Percentiles rank a stretch among this genome's conserved stretches.
Evolutionary conservation across 2,888 invertebrate species (phyloP).

Genomic region (Rotaria sp.): DNA sequence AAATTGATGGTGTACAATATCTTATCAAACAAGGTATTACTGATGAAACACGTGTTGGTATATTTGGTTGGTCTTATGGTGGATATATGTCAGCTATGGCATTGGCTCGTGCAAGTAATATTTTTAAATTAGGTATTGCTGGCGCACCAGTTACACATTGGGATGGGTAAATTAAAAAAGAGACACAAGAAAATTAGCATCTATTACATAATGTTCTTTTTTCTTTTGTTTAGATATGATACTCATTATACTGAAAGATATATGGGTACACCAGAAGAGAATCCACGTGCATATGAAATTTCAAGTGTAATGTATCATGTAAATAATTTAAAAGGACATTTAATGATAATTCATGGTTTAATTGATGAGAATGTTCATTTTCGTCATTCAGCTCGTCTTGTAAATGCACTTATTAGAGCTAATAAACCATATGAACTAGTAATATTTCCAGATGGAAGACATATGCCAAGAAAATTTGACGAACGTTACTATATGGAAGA

Average conservation of each 20-base stretch:
- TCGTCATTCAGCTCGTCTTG: slow-evolving; percentile 81
- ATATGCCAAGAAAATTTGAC: neutral
- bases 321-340: slow-evolving; percentile 55
- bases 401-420: slow-evolving; percentile 78
- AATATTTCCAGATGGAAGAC: slow-evolving; percentile 52
- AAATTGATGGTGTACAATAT: slow-evolving; percentile 83
- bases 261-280: slow-evolving; percentile 76
- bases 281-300: slow-evolving; percentile 72
- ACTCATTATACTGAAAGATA: slow-evolving; percentile 97
- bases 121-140: slow-evolving; percentile 86
- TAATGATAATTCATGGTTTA: slow-evolving; percentile 88
- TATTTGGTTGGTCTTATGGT: slow-evolving; percentile 98
- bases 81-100: slow-evolving; percentile 92
- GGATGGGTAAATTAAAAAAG: slow-evolving; percentile 68
- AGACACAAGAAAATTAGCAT: too few species aligned
- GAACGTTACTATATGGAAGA: slow-evolving; percentile 5
- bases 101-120: slow-evolving; percentile 78
- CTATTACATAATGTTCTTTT: too few species aligned
- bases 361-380: slow-evolving; percentile 99
- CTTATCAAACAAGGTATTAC: slow-evolving; percentile 62
- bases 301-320: neutral
- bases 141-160: slow-evolving; percentile 96
- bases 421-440: slow-evolving; percentile 91
- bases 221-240: slow-evolving; percentile 59
- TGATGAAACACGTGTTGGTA: slow-evolving; percentile 81